Evolutionary conservation across 2,113 vertebrate genomes (phyloP).

Genomic region (Sitta europaea): DNA sequence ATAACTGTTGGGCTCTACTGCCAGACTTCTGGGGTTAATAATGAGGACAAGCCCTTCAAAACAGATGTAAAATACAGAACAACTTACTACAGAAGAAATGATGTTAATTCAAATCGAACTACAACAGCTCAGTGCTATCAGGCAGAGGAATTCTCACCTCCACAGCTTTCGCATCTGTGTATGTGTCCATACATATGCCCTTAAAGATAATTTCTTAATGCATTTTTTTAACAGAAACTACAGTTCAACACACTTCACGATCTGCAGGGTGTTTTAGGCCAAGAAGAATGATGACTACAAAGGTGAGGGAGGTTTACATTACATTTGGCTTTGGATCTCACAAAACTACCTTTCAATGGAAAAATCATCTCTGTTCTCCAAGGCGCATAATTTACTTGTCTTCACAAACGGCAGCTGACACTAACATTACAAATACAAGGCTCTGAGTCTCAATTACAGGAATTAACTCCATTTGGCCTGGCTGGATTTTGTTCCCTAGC

Average conservation of each 20-base stretch:
- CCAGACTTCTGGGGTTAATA: not conserved
- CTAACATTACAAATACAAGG: not conserved
- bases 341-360: not conserved
- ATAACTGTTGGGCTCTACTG: not conserved
- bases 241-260: not conserved
- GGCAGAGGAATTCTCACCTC: constrained; percentile 11
- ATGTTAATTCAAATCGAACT: not conserved
- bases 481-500: not conserved
- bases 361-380: constrained; percentile 17
- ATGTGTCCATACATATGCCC: not conserved
- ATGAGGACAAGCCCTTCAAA: not conserved
- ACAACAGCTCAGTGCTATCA: not conserved
- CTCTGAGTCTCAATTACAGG: not conserved
- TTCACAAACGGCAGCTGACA: constrained; percentile 26
- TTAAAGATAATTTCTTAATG: constrained; percentile 28
- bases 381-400: not conserved
- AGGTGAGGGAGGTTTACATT: not conserved
- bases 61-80: not conserved
- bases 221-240: not conserved
- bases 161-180: not conserved
- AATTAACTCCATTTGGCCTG: constrained; percentile 15
- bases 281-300: not conserved
- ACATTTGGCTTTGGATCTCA: not conserved
- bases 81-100: not conserved
- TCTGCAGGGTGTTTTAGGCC: not conserved